Conservation (phyloP, 2,797 vertebrate species). For the Aulostomus chinensis region DNA sequence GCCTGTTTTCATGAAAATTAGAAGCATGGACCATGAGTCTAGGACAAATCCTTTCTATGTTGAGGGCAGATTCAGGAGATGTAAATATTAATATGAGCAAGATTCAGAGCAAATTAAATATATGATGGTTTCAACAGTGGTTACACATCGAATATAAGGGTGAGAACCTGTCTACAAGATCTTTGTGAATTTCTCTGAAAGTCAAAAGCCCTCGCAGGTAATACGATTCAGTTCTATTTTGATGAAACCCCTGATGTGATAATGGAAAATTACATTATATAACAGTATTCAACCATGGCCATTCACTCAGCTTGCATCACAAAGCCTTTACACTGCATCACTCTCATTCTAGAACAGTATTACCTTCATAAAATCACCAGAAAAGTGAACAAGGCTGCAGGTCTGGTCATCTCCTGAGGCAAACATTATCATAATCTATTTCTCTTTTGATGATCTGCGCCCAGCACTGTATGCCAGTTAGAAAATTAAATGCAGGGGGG, state of each 20-base stretch:
- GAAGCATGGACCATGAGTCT: too few relatives aligned
- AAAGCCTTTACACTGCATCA: not conserved
- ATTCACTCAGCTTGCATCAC: not conserved
- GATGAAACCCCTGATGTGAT: slow-evolving; percentile 8
- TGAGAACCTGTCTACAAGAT: too few relatives aligned
- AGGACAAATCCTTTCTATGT: too few relatives aligned
- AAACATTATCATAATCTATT: slow-evolving; percentile 20
- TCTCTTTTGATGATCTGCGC: slow-evolving; percentile 10
- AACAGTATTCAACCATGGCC: not conserved
- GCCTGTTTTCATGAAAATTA: too few relatives aligned
- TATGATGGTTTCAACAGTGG: too few relatives aligned
- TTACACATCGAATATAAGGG: too few relatives aligned
- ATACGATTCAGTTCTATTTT: slow-evolving; percentile 14
- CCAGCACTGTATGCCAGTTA: not conserved
- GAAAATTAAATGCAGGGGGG: slow-evolving; percentile 32
- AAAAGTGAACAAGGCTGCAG: not conserved
- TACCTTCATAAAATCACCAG: too few relatives aligned
- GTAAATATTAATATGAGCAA: too few relatives aligned
- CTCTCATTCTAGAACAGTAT: too few relatives aligned
- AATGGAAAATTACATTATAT: slow-evolving; percentile 1
- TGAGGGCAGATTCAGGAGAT: too few relatives aligned
- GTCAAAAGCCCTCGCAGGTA: not conserved
- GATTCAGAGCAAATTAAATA: too few relatives aligned
- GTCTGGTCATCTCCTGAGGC: not conserved
- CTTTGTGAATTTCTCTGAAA: slow-evolving; percentile 4